phyloP scores from a whole-genome alignment of 2,797 vertebrate genomes.

The Enteromius afrohamiltoni region DNA sequence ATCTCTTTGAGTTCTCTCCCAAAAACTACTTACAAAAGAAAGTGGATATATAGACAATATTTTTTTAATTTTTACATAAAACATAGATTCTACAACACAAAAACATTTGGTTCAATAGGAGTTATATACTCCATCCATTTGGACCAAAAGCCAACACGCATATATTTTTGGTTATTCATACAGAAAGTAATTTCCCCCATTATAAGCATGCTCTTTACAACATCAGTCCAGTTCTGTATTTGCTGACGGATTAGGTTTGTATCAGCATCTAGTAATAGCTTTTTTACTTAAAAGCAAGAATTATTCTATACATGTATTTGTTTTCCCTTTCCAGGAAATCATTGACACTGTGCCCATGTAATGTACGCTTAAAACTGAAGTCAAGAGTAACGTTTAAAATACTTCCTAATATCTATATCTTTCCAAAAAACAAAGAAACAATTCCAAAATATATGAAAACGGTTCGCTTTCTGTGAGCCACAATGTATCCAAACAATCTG shows the following conservation, averaged over 20 bases:
- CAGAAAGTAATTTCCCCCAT: background rate
- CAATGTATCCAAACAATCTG: too few species aligned
- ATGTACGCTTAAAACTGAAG: background rate
- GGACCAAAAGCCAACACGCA: background rate
- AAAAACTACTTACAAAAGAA: too few species aligned
- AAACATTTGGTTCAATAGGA: background rate
- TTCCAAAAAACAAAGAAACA: too few species aligned
- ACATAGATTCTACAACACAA: background rate
- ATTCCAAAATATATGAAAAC: constrained; percentile 11
- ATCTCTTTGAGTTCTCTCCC: too few species aligned
- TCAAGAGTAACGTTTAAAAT: background rate
- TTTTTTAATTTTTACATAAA: background rate
- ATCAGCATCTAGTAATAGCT: background rate
- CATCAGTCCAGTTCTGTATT: background rate
- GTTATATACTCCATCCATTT: background rate
- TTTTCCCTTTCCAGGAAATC: background rate
- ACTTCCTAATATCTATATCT: background rate
- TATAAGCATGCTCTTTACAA: background rate
- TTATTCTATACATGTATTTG: too few species aligned
- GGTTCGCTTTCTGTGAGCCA: background rate
- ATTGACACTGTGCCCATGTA: background rate
- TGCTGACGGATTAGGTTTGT: background rate
- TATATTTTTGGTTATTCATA: background rate
- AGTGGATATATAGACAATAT: background rate
- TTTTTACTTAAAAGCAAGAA: too few species aligned